Conservation (phyloP, 1,140 invertebrate genomes). For the Whitmania pigra region DNA sequence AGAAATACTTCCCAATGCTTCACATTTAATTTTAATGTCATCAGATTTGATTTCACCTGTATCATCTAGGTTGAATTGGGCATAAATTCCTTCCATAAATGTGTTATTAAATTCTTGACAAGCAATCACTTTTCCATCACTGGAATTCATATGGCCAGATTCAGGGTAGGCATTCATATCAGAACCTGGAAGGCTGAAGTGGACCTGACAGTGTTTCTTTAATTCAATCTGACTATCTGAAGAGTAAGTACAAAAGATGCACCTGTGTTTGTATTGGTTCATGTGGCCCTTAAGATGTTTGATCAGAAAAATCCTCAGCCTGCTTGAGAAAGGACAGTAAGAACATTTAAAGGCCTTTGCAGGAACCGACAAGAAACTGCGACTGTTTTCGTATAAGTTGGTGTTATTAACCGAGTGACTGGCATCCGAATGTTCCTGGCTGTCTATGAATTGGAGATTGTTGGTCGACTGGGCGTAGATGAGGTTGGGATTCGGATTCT, state of each 20-base stretch:
- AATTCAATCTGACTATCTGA: not conserved
- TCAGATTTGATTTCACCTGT: too few relatives aligned
- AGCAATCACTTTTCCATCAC: too few relatives aligned
- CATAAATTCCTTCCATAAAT: too few relatives aligned
- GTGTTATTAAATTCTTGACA: too few relatives aligned
- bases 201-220: slow-evolving; percentile 5
- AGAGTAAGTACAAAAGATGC: slow-evolving; percentile 12
- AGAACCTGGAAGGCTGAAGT: slow-evolving; percentile 17
- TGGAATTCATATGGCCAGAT: not conserved
- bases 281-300: slow-evolving; percentile 53
- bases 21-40: too few relatives aligned
- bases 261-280: not conserved
- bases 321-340: slow-evolving; percentile 63
- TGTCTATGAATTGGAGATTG: slow-evolving; percentile 34
- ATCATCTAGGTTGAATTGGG: too few relatives aligned
- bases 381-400: not conserved
- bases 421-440: not conserved
- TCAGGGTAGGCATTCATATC: slow-evolving; percentile 11
- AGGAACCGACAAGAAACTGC: slow-evolving; percentile 31
- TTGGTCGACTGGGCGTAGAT: slow-evolving; percentile 36
- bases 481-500: slow-evolving; percentile 39
- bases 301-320: slow-evolving; percentile 57
- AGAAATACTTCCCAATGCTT: too few relatives aligned
- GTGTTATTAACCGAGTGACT: not conserved
- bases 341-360: slow-evolving; percentile 51